Conservation (phyloP, 2,113 vertebrate genomes). For the Myotis lucifugus region DNA sequence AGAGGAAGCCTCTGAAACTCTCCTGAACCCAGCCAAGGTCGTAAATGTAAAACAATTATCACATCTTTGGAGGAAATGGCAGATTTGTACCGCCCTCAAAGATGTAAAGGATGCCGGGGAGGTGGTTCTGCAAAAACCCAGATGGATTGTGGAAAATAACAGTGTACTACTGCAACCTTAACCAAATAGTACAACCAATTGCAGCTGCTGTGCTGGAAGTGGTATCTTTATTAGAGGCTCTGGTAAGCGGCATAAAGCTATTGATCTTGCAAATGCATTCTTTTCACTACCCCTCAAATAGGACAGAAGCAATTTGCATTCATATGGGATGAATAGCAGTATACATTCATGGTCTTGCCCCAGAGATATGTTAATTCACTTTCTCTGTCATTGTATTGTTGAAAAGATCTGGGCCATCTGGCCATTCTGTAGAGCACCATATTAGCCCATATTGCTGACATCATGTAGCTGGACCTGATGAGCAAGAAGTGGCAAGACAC, state of each 20-base stretch:
- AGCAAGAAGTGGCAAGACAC: background rate
- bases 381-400: conserved; percentile 43
- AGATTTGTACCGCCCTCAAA: background rate
- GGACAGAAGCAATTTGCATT: conserved; percentile 67
- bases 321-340: conserved; percentile 27
- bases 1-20: background rate
- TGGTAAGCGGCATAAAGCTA: conserved; percentile 42
- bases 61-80: background rate
- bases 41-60: background rate
- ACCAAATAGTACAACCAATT: background rate
- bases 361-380: conserved; percentile 69
- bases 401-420: conserved; percentile 62
- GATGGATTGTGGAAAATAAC: background rate
- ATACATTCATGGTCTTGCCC: conserved; percentile 51
- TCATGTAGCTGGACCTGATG: background rate
- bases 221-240: conserved; percentile 56
- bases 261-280: conserved; percentile 60
- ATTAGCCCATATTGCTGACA: background rate
- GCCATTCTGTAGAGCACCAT: background rate
- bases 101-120: background rate
- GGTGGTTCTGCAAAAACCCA: background rate
- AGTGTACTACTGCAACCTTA: background rate
- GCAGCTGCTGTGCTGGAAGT: conserved; percentile 6
- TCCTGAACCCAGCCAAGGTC: background rate
- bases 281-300: conserved; percentile 62